Evolutionary conservation across 2,888 invertebrate species (phyloP).

Genomic region (Zhengitettix transpicula): DNA sequence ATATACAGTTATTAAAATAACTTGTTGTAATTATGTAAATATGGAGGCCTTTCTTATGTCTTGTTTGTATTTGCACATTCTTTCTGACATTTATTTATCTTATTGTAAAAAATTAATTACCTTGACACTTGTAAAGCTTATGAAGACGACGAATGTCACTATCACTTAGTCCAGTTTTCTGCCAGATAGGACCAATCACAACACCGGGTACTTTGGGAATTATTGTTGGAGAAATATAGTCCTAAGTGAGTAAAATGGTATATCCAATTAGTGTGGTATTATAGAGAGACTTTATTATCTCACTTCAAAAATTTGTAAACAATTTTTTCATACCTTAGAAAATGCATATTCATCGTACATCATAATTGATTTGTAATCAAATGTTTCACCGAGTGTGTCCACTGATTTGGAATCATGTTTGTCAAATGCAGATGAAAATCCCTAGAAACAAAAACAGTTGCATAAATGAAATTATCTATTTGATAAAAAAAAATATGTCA

Average conservation of each 20-base stretch:
- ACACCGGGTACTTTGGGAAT: conserved; percentile 15
- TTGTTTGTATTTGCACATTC: no score
- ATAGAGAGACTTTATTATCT: not conserved
- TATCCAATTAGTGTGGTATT: not conserved
- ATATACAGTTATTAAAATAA: no score
- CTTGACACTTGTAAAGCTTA: conserved; percentile 17
- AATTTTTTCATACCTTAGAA: conserved; percentile 20
- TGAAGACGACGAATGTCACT: conserved; percentile 17
- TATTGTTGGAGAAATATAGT: conserved; percentile 18
- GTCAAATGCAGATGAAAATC: conserved; percentile 16
- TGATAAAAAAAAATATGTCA: not conserved
- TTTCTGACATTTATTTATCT: no score
- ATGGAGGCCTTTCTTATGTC: no score
- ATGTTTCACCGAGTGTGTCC: conserved; percentile 19
- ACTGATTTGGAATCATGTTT: conserved; percentile 14
- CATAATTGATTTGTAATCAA: conserved; percentile 29
- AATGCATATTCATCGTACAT: conserved; percentile 29
- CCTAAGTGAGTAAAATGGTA: conserved; percentile 8
- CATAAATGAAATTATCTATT: not conserved
- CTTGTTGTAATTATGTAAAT: no score
- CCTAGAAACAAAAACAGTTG: conserved; percentile 10
- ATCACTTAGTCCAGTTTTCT: conserved; percentile 16
- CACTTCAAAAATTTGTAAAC: not conserved
- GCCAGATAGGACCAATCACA: conserved; percentile 21
- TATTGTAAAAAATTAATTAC: not conserved